Percentiles rank a stretch among this genome's conserved stretches.
These are phyloP conservation scores for Trichogramma evanescens DNA, from an alignment of 2,888 invertebrate species.

Conservation along the genomic window DNA sequence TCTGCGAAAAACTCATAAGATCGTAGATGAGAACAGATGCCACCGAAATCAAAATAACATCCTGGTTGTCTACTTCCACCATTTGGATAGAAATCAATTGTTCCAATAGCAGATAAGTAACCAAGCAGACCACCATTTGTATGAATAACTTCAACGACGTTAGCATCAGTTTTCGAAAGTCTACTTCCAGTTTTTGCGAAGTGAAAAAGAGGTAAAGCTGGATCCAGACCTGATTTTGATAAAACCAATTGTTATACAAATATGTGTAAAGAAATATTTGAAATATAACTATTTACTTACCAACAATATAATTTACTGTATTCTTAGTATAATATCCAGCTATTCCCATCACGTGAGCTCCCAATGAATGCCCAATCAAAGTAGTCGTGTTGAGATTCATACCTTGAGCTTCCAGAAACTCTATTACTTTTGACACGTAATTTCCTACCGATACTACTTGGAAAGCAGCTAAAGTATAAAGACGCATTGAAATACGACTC, in stretches of 20 bases:
- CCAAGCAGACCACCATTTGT: slow-evolving; percentile 42
- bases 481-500: slow-evolving; percentile 25
- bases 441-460: slow-evolving; percentile 29
- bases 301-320: slow-evolving; percentile 30
- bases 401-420: slow-evolving; percentile 31
- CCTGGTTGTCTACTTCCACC: slow-evolving; percentile 41
- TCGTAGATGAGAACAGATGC: slow-evolving; percentile 37
- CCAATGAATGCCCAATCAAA: slow-evolving; percentile 39
- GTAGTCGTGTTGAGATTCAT: slow-evolving; percentile 26
- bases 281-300: slow-evolving; percentile 21
- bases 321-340: slow-evolving; percentile 29
- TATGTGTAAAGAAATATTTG: not conserved
- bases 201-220: slow-evolving; percentile 40
- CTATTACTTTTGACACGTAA: slow-evolving; percentile 30
- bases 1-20: slow-evolving; percentile 37
- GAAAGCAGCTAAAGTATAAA: slow-evolving; percentile 27
- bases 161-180: slow-evolving; percentile 40
- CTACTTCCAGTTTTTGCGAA: slow-evolving; percentile 25
- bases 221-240: slow-evolving; percentile 41
- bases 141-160: slow-evolving; percentile 44
- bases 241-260: not conserved
- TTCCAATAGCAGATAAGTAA: slow-evolving; percentile 35
- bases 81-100: slow-evolving; percentile 45
- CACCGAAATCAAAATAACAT: slow-evolving; percentile 27
- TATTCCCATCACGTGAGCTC: slow-evolving; percentile 37